Conservation (phyloP, 2,113 vertebrate genomes). For the Origma solitaria region DNA sequence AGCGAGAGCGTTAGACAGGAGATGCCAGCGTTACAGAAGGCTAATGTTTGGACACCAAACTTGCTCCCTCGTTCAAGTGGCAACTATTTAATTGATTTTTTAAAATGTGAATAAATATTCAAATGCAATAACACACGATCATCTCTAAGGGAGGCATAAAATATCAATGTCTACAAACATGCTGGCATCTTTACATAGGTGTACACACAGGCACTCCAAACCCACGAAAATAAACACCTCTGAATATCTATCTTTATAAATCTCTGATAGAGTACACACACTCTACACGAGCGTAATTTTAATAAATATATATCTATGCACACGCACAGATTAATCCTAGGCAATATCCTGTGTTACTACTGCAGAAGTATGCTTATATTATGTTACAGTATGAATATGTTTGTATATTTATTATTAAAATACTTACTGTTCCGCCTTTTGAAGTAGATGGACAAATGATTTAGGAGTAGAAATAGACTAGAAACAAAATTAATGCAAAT, state of each 20-base stretch:
- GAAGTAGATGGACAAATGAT: constrained; percentile 78
- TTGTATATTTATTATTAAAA: constrained; percentile 77
- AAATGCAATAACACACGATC: constrained; percentile 16
- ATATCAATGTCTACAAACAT: background rate
- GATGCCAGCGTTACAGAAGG: background rate
- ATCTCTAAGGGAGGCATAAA: constrained; percentile 6
- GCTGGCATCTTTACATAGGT: background rate
- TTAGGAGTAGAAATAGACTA: constrained; percentile 75
- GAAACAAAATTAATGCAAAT: constrained; percentile 84
- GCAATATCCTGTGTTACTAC: background rate
- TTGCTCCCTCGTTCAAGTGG: background rate
- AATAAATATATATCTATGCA: background rate
- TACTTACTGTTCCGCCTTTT: constrained; percentile 72
- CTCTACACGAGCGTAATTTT: background rate
- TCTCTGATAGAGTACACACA: background rate
- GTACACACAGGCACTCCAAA: background rate
- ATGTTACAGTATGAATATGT: constrained; percentile 50
- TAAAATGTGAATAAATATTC: background rate
- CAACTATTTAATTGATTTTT: constrained; percentile 9
- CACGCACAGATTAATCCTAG: constrained; percentile 1
- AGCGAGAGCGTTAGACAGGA: background rate
- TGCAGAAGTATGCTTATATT: constrained; percentile 45
- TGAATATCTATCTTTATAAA: background rate
- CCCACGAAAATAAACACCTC: background rate
- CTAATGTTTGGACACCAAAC: constrained; percentile 5